phyloP scores from a whole-genome alignment of 2,797 vertebrate species.

The Hozukius guyotensis region DNA sequence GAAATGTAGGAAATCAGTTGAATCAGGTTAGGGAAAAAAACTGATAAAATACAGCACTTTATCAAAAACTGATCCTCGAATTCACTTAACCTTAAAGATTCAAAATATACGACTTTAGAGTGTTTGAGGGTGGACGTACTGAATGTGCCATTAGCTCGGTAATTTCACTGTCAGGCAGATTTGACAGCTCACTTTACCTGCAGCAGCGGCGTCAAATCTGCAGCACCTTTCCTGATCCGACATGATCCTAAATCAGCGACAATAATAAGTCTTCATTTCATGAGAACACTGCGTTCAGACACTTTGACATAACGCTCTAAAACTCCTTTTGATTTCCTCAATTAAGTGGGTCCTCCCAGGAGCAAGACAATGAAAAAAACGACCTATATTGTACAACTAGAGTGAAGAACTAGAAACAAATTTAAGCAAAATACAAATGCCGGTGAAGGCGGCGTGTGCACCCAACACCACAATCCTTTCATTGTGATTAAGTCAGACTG shows the following conservation, averaged over 20 bases:
- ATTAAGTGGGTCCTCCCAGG: not conserved
- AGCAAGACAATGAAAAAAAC: not conserved
- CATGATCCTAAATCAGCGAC: slow-evolving; percentile 2
- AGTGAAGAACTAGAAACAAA: slow-evolving; percentile 18
- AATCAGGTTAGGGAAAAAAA: not conserved
- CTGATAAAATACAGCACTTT: not conserved
- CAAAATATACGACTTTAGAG: not conserved
- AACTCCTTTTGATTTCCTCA: slow-evolving; percentile 24
- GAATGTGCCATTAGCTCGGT: not conserved
- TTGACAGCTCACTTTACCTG: slow-evolving; percentile 11
- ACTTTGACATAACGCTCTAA: not conserved
- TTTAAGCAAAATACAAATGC: slow-evolving; percentile 30
- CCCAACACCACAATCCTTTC: slow-evolving; percentile 49
- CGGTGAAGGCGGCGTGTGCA: not conserved
- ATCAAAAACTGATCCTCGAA: not conserved
- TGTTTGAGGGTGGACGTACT: not conserved
- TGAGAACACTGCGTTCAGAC: not conserved
- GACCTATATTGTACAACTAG: not conserved
- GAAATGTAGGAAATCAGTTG: not conserved
- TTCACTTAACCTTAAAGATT: not conserved
- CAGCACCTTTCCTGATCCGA: slow-evolving; percentile 1
- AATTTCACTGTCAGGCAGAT: not conserved
- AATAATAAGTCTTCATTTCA: slow-evolving; percentile 2
- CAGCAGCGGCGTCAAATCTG: not conserved
- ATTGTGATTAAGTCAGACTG: slow-evolving; percentile 56